Conservation (phyloP, 2,797 vertebrate species). For the Prionace glauca region DNA sequence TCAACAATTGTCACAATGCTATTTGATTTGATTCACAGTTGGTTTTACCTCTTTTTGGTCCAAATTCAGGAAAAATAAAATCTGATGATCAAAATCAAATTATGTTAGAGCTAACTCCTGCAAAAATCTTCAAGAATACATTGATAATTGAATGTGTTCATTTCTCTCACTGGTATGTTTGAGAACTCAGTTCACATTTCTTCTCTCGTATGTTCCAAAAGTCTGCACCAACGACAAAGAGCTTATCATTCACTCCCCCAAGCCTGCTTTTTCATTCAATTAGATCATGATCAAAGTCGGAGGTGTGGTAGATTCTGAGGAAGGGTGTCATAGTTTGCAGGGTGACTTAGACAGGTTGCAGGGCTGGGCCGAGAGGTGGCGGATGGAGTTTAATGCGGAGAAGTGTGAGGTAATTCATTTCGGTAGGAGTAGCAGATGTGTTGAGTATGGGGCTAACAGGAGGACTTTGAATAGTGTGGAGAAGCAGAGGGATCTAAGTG, state of each 20-base stretch:
- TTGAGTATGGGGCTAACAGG: too few species aligned
- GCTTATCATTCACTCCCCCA: neutral
- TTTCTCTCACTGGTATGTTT: neutral
- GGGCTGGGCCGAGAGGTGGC: too few species aligned
- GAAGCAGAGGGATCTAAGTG: too few species aligned
- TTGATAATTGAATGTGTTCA: neutral
- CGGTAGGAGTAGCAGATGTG: too few species aligned
- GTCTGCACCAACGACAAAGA: neutral
- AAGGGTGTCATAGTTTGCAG: too few species aligned
- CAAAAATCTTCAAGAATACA: neutral
- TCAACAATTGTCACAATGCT: neutral
- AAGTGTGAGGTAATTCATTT: too few species aligned
- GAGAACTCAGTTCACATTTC: neutral
- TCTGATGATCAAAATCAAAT: neutral
- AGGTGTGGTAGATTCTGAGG: too few species aligned
- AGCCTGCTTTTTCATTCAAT: neutral
- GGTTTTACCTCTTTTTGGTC: neutral
- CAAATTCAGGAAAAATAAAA: neutral
- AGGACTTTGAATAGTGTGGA: too few species aligned
- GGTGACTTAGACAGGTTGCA: too few species aligned
- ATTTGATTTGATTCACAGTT: neutral
- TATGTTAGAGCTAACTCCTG: neutral
- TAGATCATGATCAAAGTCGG: neutral
- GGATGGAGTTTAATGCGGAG: too few species aligned
- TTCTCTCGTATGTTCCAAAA: too few species aligned